Evolutionary conservation across 2,113 vertebrate genomes (phyloP).

Genomic region (Bubalus kerabau): DNA sequence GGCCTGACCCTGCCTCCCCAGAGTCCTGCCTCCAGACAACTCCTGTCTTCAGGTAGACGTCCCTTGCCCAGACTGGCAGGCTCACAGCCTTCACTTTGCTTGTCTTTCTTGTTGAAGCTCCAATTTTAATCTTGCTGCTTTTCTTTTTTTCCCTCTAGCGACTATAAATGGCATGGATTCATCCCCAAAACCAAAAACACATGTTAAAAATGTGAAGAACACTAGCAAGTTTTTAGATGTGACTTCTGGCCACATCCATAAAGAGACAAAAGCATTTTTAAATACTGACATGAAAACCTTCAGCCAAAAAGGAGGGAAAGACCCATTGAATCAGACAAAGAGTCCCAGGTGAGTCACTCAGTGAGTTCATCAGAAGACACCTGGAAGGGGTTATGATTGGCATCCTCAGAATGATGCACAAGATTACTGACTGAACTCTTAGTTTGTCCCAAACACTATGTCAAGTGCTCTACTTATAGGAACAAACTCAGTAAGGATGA

Average conservation of each 20-base stretch:
- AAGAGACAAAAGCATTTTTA: constrained; percentile 61
- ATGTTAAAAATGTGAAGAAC: neutral
- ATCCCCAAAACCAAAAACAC: constrained; percentile 16
- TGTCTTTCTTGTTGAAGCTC: neutral
- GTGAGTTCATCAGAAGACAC: neutral
- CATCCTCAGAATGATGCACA: neutral
- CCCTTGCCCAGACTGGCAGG: neutral
- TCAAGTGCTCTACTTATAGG: neutral
- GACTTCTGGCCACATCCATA: neutral
- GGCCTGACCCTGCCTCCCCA: neutral
- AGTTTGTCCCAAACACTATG: neutral
- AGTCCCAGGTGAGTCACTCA: constrained; percentile 77
- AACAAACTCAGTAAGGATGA: neutral
- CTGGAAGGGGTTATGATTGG: neutral
- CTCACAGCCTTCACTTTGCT: neutral
- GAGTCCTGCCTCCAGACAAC: neutral
- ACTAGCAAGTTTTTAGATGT: neutral
- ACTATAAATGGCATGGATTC: constrained; percentile 50
- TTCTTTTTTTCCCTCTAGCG: constrained; percentile 42
- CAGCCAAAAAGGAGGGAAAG: constrained; percentile 73
- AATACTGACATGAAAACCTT: constrained; percentile 78
- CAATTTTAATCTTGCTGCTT: neutral
- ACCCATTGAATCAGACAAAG: constrained; percentile 59
- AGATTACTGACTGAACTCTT: neutral
- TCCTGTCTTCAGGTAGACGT: neutral